Base-by-base conservation (phyloP, 64 coral and sea anemone species). In the Montipora capricornis region DNA sequence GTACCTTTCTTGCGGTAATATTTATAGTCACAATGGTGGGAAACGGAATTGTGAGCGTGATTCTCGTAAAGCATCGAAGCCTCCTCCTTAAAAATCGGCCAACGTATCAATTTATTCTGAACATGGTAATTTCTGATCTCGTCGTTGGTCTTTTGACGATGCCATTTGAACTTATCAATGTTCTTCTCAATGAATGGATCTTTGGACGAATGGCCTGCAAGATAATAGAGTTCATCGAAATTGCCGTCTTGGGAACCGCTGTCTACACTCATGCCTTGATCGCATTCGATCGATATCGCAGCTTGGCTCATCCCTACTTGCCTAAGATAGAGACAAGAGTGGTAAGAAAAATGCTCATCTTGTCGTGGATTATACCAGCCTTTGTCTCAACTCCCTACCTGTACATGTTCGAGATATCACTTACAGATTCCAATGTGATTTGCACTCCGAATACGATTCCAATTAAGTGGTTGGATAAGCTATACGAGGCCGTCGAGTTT, bases 391-490 rank as follows among this genome's bases (percentile, higher is more conserved):
- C n/a, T 64, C 93, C 93, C 2, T 64, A 75, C 49, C 52, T 94
- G 4, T 83, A 57, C 14, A 71, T 90, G 20, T 90, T 69, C 53
- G 13, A 90, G 6, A 68, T 22, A 22, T 22, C 22, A 22, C 22
- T 90, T 19, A 57, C 84, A 16, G 12, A 75, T 52, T 45, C 12
- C 8, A 1, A 48, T 2, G 6, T 3, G 8, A 22, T 84, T 15
- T 94, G 93, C 12, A 90, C 57, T 12, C 20, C 71, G 9, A 10
- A 52, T 77, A 47, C 93, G 8, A 77, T 94, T 52, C 93, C 93
- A 20, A 62, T 78, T 5, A 17, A 17, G 26, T 94, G 93, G 93
- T n/a, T 94, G 2, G 93, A 94, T 44, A 94, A 94, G 83, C 44
- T 90, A 4, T 94, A 94, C 26, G 88, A 75, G 74, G 79, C n/a